phyloP scores from a whole-genome alignment of 2,113 vertebrate genomes.

The Pterocles burchelli region DNA sequence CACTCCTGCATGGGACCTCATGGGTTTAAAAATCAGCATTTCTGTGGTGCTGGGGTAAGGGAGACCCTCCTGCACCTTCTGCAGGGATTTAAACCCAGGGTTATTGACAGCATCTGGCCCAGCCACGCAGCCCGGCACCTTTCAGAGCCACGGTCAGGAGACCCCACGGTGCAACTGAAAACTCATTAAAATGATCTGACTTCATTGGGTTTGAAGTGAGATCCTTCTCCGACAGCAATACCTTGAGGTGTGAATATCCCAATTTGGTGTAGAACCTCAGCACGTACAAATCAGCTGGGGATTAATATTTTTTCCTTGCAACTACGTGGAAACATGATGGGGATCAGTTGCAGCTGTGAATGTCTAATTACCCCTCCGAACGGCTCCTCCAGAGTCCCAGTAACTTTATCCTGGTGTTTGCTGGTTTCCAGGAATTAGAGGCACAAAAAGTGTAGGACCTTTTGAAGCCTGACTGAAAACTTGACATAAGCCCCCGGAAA shows the following conservation, averaged over 20 bases:
- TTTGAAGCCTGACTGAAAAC: constrained; percentile 44
- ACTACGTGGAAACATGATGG: fast-evolving
- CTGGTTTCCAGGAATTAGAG: neutral
- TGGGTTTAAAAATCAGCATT: neutral
- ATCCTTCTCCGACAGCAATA: fast-evolving
- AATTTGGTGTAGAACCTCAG: neutral
- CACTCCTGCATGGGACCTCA: fast-evolving
- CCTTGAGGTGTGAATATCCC: neutral
- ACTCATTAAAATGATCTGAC: neutral
- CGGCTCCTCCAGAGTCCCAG: neutral
- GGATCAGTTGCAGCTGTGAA: neutral
- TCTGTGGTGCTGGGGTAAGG: neutral
- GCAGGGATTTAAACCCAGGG: too few relatives aligned
- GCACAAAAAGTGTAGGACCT: neutral
- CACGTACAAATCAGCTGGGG: neutral
- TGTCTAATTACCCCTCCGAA: neutral
- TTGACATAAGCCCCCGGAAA: constrained; percentile 36
- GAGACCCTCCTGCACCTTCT: neutral
- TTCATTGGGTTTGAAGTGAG: neutral
- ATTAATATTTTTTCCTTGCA: neutral
- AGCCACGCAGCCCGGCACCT: neutral
- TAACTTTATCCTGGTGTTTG: neutral
- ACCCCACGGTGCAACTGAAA: fast-evolving
- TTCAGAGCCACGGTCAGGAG: neutral
- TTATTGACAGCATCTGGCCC: neutral